Evolutionary conservation across 2,888 invertebrate species (phyloP).

Genomic region (Dynastes maya): DNA sequence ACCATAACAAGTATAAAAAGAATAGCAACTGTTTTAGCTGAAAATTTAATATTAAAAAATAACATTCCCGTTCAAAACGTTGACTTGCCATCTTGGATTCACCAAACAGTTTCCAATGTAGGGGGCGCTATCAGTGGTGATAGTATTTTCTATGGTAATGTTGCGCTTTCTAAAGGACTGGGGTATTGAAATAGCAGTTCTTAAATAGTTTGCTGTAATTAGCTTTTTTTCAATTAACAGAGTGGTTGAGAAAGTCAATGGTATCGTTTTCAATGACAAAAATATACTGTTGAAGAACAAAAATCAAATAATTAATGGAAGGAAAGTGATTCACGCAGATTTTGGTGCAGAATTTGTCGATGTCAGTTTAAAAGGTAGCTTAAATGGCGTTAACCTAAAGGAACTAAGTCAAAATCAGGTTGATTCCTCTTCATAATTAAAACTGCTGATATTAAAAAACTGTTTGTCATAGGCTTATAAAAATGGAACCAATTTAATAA

Average conservation of each 20-base stretch:
- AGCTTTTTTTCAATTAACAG: slow-evolving; percentile 56
- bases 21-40: slow-evolving; percentile 66
- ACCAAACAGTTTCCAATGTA: slow-evolving; percentile 68
- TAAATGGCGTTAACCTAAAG: slow-evolving; percentile 64
- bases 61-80: slow-evolving; percentile 69
- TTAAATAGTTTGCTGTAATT: not conserved
- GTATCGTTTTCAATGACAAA: slow-evolving; percentile 62
- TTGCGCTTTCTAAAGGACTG: slow-evolving; percentile 67
- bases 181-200: slow-evolving; percentile 60
- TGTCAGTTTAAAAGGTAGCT: slow-evolving; percentile 62
- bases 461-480: slow-evolving; percentile 60
- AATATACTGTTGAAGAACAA: slow-evolving; percentile 66
- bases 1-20: slow-evolving; percentile 70
- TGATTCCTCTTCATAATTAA: slow-evolving; percentile 32
- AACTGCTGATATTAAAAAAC: not conserved
- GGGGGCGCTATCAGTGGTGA: slow-evolving; percentile 70
- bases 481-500: slow-evolving; percentile 7
- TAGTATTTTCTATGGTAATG: slow-evolving; percentile 68
- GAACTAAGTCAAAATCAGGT: slow-evolving; percentile 65
- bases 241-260: slow-evolving; percentile 65
- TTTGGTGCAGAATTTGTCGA: slow-evolving; percentile 58
- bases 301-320: slow-evolving; percentile 68
- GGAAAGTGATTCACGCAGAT: slow-evolving; percentile 62
- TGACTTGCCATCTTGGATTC: slow-evolving; percentile 70
- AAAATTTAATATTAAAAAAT: slow-evolving; percentile 65